phyloP scores from a whole-genome alignment of 2,888 invertebrate species.

The Dynastes hyllus region DNA sequence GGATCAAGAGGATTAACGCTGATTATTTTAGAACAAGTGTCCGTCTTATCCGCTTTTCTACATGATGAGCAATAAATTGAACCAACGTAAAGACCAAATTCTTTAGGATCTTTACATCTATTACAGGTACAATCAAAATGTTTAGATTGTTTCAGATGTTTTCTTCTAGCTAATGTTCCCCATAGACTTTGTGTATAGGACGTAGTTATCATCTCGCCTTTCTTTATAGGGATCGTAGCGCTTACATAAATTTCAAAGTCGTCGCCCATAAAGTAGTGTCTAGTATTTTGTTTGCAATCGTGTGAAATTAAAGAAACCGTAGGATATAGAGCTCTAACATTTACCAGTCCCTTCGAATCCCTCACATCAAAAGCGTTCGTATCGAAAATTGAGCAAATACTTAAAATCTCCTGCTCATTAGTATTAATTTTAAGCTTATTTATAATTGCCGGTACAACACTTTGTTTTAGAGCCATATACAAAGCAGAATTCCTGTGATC shows the following conservation, averaged over 20 bases:
- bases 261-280: constrained; percentile 78
- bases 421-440: constrained; percentile 75
- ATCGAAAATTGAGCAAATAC: constrained; percentile 80
- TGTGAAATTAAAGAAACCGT: constrained; percentile 82
- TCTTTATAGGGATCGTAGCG: constrained; percentile 78
- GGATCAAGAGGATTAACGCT: constrained; percentile 77
- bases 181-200: constrained; percentile 83
- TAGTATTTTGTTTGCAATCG: constrained; percentile 82
- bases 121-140: constrained; percentile 81
- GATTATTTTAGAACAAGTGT: constrained; percentile 72
- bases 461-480: constrained; percentile 76
- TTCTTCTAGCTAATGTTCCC: constrained; percentile 79
- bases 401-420: constrained; percentile 76
- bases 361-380: constrained; percentile 83
- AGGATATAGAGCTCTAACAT: constrained; percentile 78
- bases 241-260: constrained; percentile 77
- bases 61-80: constrained; percentile 76
- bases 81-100: constrained; percentile 75
- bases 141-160: constrained; percentile 75
- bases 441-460: constrained; percentile 77
- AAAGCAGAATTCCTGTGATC: constrained; percentile 76
- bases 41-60: constrained; percentile 42
- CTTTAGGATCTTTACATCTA: constrained; percentile 81
- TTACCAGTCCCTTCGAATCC: constrained; percentile 71
- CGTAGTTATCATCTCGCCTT: constrained; percentile 79